phyloP scores from a whole-genome alignment of 2,888 invertebrate genomes.

The Carpatolechia fugitivella region DNA sequence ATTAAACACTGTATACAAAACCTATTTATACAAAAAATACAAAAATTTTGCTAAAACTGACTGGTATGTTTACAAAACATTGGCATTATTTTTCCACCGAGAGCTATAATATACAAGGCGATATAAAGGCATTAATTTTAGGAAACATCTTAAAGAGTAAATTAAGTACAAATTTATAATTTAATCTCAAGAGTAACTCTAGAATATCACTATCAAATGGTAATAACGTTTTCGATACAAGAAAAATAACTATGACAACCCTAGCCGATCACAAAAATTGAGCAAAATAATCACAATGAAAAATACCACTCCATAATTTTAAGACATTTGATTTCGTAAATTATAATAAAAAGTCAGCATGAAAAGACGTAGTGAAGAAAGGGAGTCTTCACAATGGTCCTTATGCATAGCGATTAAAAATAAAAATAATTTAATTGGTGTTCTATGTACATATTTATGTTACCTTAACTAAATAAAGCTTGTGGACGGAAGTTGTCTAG shows the following conservation, averaged over 20 bases:
- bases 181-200: conserved; percentile 11
- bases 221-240: neutral
- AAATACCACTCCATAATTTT: neutral
- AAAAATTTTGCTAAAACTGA: conserved; percentile 55
- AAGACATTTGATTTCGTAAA: neutral
- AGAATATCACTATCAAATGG: conserved; percentile 7
- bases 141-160: conserved; percentile 3
- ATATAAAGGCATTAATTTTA: conserved; percentile 11
- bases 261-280: conserved; percentile 15
- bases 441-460: conserved; percentile 20
- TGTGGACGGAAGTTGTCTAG: conserved; percentile 50
- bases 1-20: conserved; percentile 35
- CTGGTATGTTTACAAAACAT: conserved; percentile 52
- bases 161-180: conserved; percentile 12
- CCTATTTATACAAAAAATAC: conserved; percentile 40
- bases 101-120: conserved; percentile 38
- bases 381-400: neutral
- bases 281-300: neutral
- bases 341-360: neutral
- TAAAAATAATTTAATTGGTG: conserved; percentile 18
- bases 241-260: conserved; percentile 4
- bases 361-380: neutral
- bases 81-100: conserved; percentile 51
- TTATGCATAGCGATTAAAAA: conserved; percentile 7
- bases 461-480: conserved; percentile 60